phyloP scores from a whole-genome alignment of 2,888 invertebrate genomes.

The Agrotis ipsilon region DNA sequence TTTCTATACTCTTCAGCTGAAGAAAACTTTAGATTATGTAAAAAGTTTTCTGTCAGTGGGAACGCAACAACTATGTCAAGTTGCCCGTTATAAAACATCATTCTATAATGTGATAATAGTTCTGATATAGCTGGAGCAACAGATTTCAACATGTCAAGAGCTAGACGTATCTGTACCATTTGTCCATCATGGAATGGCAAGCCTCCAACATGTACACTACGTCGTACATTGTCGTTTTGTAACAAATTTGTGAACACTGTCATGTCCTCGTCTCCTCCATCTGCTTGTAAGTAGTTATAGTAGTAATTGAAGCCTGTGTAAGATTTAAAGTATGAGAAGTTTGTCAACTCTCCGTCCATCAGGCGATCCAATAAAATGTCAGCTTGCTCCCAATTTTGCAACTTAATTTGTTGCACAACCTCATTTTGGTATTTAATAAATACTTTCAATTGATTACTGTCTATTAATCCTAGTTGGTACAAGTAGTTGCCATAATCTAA shows the following conservation, averaged over 20 bases:
- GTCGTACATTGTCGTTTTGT: constrained; percentile 82
- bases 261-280: constrained; percentile 85
- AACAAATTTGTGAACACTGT: constrained; percentile 79
- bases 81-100: constrained; percentile 93
- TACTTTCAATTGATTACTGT: constrained; percentile 88
- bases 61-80: constrained; percentile 93
- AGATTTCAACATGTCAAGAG: constrained; percentile 91
- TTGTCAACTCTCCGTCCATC: constrained; percentile 85
- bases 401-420: constrained; percentile 91
- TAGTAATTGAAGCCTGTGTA: constrained; percentile 94
- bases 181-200: constrained; percentile 87
- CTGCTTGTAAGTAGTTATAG: constrained; percentile 92
- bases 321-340: constrained; percentile 91
- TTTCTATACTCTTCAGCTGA: constrained; percentile 91
- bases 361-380: constrained; percentile 93
- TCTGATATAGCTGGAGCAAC: constrained; percentile 86
- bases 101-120: constrained; percentile 87
- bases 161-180: constrained; percentile 88
- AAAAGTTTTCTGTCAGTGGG: constrained; percentile 92
- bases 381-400: constrained; percentile 92
- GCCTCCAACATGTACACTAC: constrained; percentile 92
- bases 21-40: constrained; percentile 93
- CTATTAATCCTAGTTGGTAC: constrained; percentile 90
- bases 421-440: constrained; percentile 92
- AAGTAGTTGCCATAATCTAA: constrained; percentile 88